Conservation (phyloP, 2,888 invertebrate species). For the Dione vanillae region DNA sequence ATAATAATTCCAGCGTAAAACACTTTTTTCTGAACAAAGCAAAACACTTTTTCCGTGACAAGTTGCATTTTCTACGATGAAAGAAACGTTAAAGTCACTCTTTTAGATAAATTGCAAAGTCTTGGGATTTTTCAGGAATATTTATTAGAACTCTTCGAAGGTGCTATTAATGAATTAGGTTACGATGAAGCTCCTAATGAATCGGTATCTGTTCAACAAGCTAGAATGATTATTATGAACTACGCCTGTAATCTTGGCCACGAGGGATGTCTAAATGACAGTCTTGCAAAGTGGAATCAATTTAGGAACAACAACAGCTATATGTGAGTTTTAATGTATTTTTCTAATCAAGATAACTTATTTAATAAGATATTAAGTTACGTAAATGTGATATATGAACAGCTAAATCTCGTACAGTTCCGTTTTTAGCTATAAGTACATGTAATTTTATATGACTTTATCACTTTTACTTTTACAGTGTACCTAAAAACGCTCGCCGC, state of each 20-base stretch:
- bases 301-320: conserved; percentile 52
- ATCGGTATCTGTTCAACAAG: conserved; percentile 82
- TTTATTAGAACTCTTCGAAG: conserved; percentile 72
- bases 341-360: no score
- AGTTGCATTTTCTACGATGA: no score
- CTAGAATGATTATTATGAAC: conserved; percentile 83
- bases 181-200: conserved; percentile 76
- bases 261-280: conserved; percentile 81
- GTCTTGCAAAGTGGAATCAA: conserved; percentile 64
- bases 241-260: conserved; percentile 87
- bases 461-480: conserved; percentile 60
- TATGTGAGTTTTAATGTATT: conserved; percentile 56
- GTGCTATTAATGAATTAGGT: conserved; percentile 78
- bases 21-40: no score
- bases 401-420: neutral
- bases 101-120: no score
- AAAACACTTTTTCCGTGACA: no score
- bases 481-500: conserved; percentile 85
- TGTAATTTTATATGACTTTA: no score
- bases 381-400: no score
- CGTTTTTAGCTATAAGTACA: neutral
- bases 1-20: no score
- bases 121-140: conserved; percentile 63
- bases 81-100: no score
- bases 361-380: neutral